Evolutionary conservation across 1,140 invertebrate genomes (phyloP), one percentile per base, ranked within the genome.

Genomic region (Drosophila prosaltans): DNA sequence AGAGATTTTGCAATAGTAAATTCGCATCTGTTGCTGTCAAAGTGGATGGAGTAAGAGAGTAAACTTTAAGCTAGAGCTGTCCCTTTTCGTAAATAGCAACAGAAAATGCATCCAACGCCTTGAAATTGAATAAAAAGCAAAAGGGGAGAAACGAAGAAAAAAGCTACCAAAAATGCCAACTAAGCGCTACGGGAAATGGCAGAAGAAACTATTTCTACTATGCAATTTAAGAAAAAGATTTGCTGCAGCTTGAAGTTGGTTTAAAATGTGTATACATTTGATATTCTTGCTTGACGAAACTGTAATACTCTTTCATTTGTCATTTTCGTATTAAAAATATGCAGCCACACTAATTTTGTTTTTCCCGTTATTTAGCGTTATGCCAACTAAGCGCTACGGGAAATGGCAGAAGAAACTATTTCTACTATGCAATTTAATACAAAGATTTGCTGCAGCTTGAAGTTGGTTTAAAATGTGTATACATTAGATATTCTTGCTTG

Each of bases 351-450:
- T 65, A 59, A 43, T 45, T 72, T 7, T 3, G n/a, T 9, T 11
- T 39, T 39, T n/a, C n/a, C n/a, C n/a, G n/a, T n/a, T n/a, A n/a
- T n/a, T n/a, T n/a, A n/a, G n/a, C n/a, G n/a, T n/a, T n/a, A 74
- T 68, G 64, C 64, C 72, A 63, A 21, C 10, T 41, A 74, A 74
- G 61, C 67, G 72, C 72, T 32, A 72, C 30, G 40, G 16, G 11
- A n/a, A 39, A 39, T 21, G 45, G 48, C 32, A 54, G 24, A 3
- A 59, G 16, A 21, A 57, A 41, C 21, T 30, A 63, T 75, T 63
- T 45, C 24, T 30, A 11, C 62, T 65, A 59, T 30, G 59, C 30
- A 61, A 32, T 67, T 43, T 40, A 40, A 40, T 39, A 4, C 40
- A 26, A 45, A 57, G 61, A 69, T 62, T 9, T 26, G 51, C 7